Evolutionary conservation across 2,888 invertebrate genomes (phyloP).

Genomic region (Mamestra brassicae): DNA sequence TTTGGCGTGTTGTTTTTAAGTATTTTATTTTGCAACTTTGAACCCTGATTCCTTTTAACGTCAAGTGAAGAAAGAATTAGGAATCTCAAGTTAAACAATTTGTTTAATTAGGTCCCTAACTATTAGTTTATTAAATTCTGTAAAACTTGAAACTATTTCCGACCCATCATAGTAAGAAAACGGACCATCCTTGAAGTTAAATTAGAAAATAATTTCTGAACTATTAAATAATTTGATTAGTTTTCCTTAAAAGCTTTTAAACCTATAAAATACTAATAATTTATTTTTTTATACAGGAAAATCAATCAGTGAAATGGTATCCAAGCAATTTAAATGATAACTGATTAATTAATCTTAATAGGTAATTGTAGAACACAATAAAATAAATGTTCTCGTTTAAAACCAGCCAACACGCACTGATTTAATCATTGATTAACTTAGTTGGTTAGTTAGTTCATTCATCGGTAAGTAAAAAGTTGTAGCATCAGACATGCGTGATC

Average conservation of each 20-base stretch:
- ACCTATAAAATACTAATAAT: not conserved
- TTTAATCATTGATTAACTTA: conserved; percentile 27
- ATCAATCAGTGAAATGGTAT: not conserved
- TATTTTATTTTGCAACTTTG: no score
- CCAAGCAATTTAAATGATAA: conserved; percentile 1
- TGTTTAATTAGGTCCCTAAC: conserved; percentile 8
- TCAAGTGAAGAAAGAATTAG: not conserved
- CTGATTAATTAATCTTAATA: conserved; percentile 9
- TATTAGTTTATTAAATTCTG: conserved; percentile 25
- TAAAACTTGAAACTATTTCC: conserved; percentile 22
- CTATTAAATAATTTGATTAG: not conserved
- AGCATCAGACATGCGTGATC: conserved; percentile 33
- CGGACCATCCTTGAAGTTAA: not conserved
- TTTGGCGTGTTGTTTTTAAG: conserved; percentile 11
- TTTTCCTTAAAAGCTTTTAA: no score
- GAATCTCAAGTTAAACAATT: conserved; percentile 18
- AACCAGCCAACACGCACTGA: conserved; percentile 30
- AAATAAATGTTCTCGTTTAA: conserved; percentile 11
- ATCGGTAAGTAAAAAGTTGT: conserved; percentile 48
- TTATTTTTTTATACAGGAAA: not conserved
- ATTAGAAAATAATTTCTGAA: not conserved
- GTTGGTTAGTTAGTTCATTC: conserved; percentile 17
- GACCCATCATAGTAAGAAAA: not conserved
- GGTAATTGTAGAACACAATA: conserved; percentile 23
- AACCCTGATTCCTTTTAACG: not conserved